phyloP scores from a whole-genome alignment of 2,797 vertebrate species.

The Cottoperca gobio region DNA sequence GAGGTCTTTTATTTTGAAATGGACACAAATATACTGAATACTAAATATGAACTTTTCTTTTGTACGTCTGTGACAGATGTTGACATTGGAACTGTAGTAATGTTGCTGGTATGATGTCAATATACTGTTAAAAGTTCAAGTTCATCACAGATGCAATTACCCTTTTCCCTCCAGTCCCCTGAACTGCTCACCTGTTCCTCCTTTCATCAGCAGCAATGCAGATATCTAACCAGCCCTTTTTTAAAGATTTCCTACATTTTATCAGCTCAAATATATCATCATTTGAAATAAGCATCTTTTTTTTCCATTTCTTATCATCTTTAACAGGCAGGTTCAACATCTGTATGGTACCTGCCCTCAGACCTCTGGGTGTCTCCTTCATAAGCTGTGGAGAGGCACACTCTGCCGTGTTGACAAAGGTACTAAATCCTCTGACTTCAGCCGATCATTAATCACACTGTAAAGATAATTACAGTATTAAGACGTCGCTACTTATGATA shows the following conservation, averaged over 20 bases:
- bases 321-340: conserved; percentile 82
- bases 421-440: conserved; percentile 36
- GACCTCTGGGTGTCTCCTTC: conserved; percentile 70
- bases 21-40: too few relatives aligned
- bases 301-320: not conserved
- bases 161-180: not conserved
- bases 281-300: not conserved
- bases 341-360: conserved; percentile 79
- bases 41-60: too few relatives aligned
- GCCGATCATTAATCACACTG: not conserved
- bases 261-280: too few relatives aligned
- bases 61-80: too few relatives aligned
- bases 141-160: too few relatives aligned
- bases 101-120: too few relatives aligned
- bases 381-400: conserved; percentile 87
- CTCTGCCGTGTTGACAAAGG: conserved; percentile 84
- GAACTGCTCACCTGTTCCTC: not conserved
- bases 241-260: too few relatives aligned
- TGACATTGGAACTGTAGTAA: too few relatives aligned
- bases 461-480: not conserved
- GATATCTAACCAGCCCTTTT: not conserved
- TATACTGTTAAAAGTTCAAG: too few relatives aligned
- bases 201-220: not conserved
- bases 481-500: not conserved
- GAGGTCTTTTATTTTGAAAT: too few relatives aligned